phyloP scores from a whole-genome alignment of 2,797 vertebrate species.

The Cryptoblepharus egeriae region DNA sequence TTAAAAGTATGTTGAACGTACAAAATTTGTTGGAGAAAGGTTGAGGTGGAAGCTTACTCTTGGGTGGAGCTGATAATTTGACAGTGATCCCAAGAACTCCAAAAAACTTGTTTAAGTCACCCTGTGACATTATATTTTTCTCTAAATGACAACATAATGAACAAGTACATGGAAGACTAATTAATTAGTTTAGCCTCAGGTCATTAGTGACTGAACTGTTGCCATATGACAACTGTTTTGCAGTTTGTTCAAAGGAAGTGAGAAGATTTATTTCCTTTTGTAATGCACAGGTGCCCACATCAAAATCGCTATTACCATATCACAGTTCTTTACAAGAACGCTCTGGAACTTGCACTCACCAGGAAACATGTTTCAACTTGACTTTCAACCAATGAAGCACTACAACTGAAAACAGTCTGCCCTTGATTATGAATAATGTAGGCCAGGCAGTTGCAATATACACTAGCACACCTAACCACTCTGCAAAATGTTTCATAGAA shows the following conservation, averaged over 20 bases:
- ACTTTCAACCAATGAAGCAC: slow-evolving; percentile 25
- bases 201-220: slow-evolving; percentile 27
- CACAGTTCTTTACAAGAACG: background rate
- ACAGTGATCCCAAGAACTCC: background rate
- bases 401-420: slow-evolving; percentile 22
- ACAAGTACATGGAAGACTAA: slow-evolving; percentile 5
- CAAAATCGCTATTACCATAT: slow-evolving; percentile 4
- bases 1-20: background rate
- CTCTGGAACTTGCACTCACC: slow-evolving; percentile 16
- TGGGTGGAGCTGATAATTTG: background rate
- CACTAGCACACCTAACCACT: slow-evolving; percentile 6
- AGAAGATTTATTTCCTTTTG: slow-evolving; percentile 11
- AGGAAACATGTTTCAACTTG: slow-evolving; percentile 52
- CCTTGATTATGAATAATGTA: slow-evolving; percentile 6
- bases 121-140: slow-evolving; percentile 28
- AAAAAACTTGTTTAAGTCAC: slow-evolving; percentile 5
- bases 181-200: slow-evolving; percentile 23
- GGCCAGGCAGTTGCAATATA: background rate
- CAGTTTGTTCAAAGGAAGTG: slow-evolving; percentile 7
- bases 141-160: slow-evolving; percentile 25
- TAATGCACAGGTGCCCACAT: slow-evolving; percentile 14
- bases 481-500: background rate
- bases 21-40: background rate
- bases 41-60: background rate
- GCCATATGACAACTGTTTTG: slow-evolving; percentile 13